These are phyloP conservation scores for Onychomys torridus DNA, from an alignment of 2,797 vertebrate genomes.

Conservation along the genomic window DNA sequence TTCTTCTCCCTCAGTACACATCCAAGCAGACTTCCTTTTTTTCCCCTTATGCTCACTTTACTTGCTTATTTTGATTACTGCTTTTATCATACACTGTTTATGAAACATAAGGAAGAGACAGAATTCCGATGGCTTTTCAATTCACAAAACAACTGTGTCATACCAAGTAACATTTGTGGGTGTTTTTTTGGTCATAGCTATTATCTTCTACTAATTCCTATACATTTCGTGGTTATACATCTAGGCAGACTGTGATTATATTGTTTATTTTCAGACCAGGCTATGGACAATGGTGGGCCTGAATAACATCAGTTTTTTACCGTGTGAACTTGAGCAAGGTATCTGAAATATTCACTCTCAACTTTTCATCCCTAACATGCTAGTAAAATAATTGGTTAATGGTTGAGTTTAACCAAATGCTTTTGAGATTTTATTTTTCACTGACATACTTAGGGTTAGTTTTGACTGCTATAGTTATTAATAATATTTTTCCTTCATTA, in stretches of 20 bases:
- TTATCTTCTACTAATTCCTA: not conserved
- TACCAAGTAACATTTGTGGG: constrained; percentile 31
- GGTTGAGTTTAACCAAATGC: constrained; percentile 5
- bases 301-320: constrained; percentile 19
- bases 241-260: constrained; percentile 18
- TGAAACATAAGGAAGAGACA: not conserved
- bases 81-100: not conserved
- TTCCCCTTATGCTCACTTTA: not conserved
- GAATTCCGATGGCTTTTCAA: constrained; percentile 32
- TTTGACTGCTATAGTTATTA: constrained; percentile 45
- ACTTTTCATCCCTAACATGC: not conserved
- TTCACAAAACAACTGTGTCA: constrained; percentile 3
- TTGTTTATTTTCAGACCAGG: not conserved
- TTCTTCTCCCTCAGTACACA: constrained; percentile 48
- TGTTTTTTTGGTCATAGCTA: not conserved
- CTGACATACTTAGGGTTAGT: not conserved
- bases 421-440: constrained; percentile 4
- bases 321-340: constrained; percentile 3
- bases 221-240: not conserved
- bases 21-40: not conserved
- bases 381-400: constrained; percentile 13
- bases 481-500: constrained; percentile 4
- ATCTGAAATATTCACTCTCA: constrained; percentile 56
- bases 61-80: constrained; percentile 55
- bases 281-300: not conserved